A percentile compares a stretch with the other conserved stretches of the same genome.
These are phyloP conservation scores for Lochmaea capreae DNA, from an alignment of 2,888 invertebrate species.

Conservation along the genomic window DNA sequence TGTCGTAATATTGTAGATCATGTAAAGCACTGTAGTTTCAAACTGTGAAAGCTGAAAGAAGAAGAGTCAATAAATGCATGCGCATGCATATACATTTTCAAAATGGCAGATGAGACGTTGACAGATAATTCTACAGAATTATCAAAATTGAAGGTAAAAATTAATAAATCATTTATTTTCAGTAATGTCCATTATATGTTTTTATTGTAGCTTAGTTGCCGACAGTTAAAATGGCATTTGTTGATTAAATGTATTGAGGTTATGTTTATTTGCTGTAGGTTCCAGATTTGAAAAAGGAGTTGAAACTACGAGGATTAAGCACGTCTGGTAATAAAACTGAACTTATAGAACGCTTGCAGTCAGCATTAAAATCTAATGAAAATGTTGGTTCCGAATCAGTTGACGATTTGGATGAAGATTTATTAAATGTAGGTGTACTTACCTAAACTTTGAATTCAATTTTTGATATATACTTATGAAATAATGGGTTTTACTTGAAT, in stretches of 20 bases:
- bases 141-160: slow-evolving; percentile 58
- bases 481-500: slow-evolving; percentile 17
- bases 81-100: slow-evolving; percentile 20
- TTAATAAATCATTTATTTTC: slow-evolving; percentile 14
- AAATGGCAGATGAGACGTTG: slow-evolving; percentile 54
- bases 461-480: slow-evolving; percentile 2
- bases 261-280: slow-evolving; percentile 70
- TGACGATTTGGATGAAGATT: slow-evolving; percentile 70
- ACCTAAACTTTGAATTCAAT: not conserved
- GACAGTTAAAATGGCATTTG: not conserved
- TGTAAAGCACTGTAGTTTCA: too few relatives aligned
- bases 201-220: slow-evolving; percentile 14
- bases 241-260: slow-evolving; percentile 41
- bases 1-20: too few relatives aligned
- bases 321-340: slow-evolving; percentile 86
- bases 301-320: slow-evolving; percentile 81
- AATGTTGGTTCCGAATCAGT: slow-evolving; percentile 62
- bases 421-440: slow-evolving; percentile 68
- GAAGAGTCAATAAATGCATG: not conserved
- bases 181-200: slow-evolving; percentile 6
- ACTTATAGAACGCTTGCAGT: slow-evolving; percentile 79
- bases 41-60: not conserved
- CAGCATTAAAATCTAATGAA: slow-evolving; percentile 66
- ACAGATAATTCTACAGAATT: slow-evolving; percentile 52
- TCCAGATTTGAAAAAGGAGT: slow-evolving; percentile 84